Evolutionary conservation across 2,797 vertebrate genomes (phyloP), one percentile per base, ranked within the genome.

Genomic region (Hylomyscus alleni): DNA sequence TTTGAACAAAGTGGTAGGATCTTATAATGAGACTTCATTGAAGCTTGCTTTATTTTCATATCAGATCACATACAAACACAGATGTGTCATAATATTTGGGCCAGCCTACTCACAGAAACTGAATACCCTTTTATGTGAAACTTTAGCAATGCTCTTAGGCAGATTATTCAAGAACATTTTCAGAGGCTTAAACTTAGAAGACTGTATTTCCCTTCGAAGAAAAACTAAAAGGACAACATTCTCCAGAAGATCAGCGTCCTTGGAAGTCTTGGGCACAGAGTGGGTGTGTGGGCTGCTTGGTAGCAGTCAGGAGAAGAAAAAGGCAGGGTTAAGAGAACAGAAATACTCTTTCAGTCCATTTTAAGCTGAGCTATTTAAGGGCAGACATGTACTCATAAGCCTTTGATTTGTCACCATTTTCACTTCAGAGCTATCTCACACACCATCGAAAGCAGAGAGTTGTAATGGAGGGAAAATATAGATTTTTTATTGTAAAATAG

Each of bases 361-460:
- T 72, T 31, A 54, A 6, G 40, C 24, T 24, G 52, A 8, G 6
- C 1, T 56, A 22, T 76, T 77, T 62, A 22, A 54, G 20, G 20
- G 22, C 60, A 69, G 78, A 26, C 13, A 78, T 82, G 19, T 22
- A 69, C 10, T 54, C 15, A 54, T 54, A 54, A 54, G 15, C 54
- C 22, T 85, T 94, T 82, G 17, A 93, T 77, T 73, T n/a, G 75
- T 86, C 82, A 17, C 26, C 34, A 8, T 69, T 89, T 77, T 90
- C 11, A 73, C 8, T 47, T 6, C 56, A 62, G 67, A 89, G 34
- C 10, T 24, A 31, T n/a, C 13, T 37, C 17, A 11, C 29, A 14
- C 17, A 62, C 19, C 34, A 47, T 4, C 37, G 7, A 40, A 22
- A 13, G 15, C 20, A 75, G 56, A 44, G 3, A 86, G 8, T 65